These are phyloP conservation scores for Rhyacichthys aspro DNA, from an alignment of 2,797 vertebrate genomes.

Conservation along the genomic window DNA sequence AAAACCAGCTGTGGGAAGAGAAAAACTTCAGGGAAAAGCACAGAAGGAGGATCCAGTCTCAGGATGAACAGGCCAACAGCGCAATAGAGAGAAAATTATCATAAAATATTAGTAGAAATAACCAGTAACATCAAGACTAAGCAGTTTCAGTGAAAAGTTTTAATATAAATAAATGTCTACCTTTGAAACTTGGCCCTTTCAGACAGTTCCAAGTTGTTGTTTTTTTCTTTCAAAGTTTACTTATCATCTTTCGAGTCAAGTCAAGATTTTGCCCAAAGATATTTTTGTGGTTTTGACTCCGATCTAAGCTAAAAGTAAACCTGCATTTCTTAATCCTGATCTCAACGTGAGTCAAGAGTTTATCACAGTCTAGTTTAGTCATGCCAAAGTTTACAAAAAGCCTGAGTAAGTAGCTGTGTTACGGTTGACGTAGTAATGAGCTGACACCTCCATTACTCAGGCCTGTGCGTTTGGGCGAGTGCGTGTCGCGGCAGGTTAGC, in stretches of 20 bases:
- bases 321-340: neutral
- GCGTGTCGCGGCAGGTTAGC: constrained; percentile 69
- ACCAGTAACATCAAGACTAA: too few species aligned
- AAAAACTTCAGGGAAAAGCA: too few species aligned
- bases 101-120: too few species aligned
- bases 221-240: neutral
- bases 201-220: too few species aligned
- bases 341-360: constrained; percentile 17
- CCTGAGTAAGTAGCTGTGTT: constrained; percentile 18
- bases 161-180: too few species aligned
- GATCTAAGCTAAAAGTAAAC: neutral
- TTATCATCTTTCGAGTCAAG: constrained; percentile 3
- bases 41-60: too few species aligned
- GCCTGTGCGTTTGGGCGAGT: constrained; percentile 35
- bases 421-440: constrained; percentile 38
- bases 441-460: constrained; percentile 47
- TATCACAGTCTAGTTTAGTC: neutral
- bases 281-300: constrained; percentile 8
- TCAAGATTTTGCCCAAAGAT: constrained; percentile 1
- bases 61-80: too few species aligned
- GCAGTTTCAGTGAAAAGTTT: too few species aligned
- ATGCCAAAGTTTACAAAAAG: constrained; percentile 34
- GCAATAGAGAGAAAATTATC: too few species aligned
- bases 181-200: too few species aligned
- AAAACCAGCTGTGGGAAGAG: too few species aligned